phyloP scores from a whole-genome alignment of 2,797 vertebrate genomes.

The Rhinoraja longicauda region DNA sequence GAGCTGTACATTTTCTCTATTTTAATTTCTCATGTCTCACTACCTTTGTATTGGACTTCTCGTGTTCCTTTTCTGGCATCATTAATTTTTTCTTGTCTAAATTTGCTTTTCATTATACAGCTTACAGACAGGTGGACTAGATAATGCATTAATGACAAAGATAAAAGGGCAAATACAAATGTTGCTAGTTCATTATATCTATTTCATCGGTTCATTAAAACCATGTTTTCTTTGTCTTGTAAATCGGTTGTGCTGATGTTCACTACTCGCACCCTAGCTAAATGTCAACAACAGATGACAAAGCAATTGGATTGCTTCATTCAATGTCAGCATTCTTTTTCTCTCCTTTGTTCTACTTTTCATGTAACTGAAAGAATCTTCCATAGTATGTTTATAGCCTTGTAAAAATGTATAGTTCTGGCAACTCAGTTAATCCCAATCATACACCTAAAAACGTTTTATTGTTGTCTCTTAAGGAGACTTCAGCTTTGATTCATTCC shows the following conservation, averaged over 20 bases:
- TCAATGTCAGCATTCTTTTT: conserved; percentile 30
- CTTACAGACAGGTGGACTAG: neutral
- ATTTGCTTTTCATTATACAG: conserved; percentile 19
- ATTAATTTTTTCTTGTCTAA: conserved; percentile 3
- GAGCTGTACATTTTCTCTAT: conserved; percentile 12
- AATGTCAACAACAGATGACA: conserved; percentile 12
- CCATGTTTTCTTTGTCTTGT: conserved; percentile 18
- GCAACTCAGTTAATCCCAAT: conserved; percentile 20
- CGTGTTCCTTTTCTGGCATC: neutral
- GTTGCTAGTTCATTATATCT: neutral
- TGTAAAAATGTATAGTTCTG: conserved; percentile 26
- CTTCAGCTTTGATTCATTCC: conserved; percentile 32
- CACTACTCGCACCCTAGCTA: neutral
- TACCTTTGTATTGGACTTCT: neutral
- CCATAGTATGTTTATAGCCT: conserved; percentile 33
- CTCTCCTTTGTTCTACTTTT: conserved; percentile 31
- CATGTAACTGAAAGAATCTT: conserved; percentile 36
- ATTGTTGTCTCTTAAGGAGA: conserved; percentile 23
- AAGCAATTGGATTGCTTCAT: conserved; percentile 25
- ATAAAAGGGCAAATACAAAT: neutral
- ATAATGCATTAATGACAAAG: neutral
- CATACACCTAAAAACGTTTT: neutral
- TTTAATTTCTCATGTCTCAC: conserved; percentile 24
- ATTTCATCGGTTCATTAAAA: conserved; percentile 25
- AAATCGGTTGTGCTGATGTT: neutral